Evolutionary conservation across 2,888 invertebrate genomes (phyloP).

Genomic region (Drosophila ochracea): DNA sequence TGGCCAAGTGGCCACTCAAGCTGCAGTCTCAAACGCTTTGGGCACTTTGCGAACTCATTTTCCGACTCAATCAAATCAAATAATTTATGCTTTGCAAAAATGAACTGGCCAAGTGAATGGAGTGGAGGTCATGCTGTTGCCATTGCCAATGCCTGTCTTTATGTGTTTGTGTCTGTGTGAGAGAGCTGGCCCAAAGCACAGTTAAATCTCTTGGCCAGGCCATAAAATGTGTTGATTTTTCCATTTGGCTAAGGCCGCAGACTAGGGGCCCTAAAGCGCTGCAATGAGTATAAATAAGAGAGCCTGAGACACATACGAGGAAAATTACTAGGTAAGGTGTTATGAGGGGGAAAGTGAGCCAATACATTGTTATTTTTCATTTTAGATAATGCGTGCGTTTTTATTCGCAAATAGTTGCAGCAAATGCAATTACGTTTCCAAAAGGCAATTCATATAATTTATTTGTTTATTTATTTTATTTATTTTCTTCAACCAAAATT

Average conservation of each 20-base stretch:
- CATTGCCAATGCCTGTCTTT: constrained; percentile 35
- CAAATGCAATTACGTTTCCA: constrained; percentile 15
- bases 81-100: constrained; percentile 82
- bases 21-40: constrained; percentile 55
- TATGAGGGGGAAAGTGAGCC: not conserved
- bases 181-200: constrained; percentile 61
- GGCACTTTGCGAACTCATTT: constrained; percentile 83
- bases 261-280: constrained; percentile 70
- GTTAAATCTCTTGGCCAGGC: constrained; percentile 65
- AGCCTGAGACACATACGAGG: constrained; percentile 10
- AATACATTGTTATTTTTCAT: constrained; percentile 29
- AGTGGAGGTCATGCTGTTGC: constrained; percentile 71
- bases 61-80: constrained; percentile 84
- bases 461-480: not conserved
- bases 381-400: constrained; percentile 33
- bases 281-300: constrained; percentile 73
- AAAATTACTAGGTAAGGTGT: constrained; percentile 39
- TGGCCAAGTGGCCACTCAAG: constrained; percentile 33
- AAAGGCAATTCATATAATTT: not conserved
- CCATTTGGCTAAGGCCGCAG: constrained; percentile 65
- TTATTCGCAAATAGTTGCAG: constrained; percentile 60
- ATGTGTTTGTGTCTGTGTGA: constrained; percentile 18
- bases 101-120: constrained; percentile 76
- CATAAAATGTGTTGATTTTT: constrained; percentile 81
- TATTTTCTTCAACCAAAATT: not conserved